Conservation (phyloP, 2,113 vertebrate genomes). For the Okapia johnstoni region DNA sequence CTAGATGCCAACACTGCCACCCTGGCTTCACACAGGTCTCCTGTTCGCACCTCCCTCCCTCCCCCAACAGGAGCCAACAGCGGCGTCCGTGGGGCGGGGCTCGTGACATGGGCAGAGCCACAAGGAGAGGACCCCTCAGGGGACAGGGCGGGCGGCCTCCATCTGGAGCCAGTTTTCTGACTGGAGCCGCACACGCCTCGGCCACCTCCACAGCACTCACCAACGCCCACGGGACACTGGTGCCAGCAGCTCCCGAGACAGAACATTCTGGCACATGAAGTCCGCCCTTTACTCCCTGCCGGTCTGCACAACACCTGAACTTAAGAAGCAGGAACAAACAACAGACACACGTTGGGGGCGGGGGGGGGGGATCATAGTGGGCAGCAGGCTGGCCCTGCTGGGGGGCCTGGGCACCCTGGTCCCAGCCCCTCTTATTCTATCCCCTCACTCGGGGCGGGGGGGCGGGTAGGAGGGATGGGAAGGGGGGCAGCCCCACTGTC, state of each 20-base stretch:
- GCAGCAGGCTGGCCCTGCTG: neutral
- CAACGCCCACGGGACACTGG: rapidly evolving
- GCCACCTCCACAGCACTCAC: rapidly evolving
- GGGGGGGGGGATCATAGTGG: too few relatives aligned
- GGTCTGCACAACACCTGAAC: neutral
- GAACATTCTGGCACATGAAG: neutral
- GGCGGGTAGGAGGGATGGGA: rapidly evolving
- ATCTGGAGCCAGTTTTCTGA: rapidly evolving
- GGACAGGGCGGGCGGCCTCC: rapidly evolving
- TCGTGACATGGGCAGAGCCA: rapidly evolving
- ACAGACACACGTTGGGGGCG: neutral
- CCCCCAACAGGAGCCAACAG: neutral
- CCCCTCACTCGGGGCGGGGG: neutral
- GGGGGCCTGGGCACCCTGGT: neutral
- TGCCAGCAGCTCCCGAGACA: too few relatives aligned
- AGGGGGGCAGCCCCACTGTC: neutral
- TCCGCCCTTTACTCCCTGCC: neutral
- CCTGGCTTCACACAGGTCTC: neutral
- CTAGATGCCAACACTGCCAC: neutral
- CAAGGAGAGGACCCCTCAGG: rapidly evolving
- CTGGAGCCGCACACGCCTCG: rapidly evolving
- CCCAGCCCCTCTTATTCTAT: neutral
- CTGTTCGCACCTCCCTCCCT: neutral
- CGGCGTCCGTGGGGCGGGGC: rapidly evolving
- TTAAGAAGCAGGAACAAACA: rapidly evolving